phyloP scores from a whole-genome alignment of 2,888 invertebrate genomes.

The Hyalella azteca region DNA sequence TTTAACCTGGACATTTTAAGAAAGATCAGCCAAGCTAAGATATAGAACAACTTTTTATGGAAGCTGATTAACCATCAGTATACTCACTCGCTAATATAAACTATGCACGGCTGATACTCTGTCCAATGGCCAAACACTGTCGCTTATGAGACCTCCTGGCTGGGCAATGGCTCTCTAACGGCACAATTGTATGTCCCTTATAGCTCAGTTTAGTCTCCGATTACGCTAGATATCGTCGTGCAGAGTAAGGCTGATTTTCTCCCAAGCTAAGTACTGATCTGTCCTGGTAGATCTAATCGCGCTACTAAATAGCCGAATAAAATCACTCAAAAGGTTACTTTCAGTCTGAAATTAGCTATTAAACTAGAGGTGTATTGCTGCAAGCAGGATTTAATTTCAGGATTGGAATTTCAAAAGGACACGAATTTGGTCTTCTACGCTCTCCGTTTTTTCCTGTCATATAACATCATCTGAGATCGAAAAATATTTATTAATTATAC shows the following conservation, averaged over 20 bases:
- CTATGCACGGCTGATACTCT: not conserved
- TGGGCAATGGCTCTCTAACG: conserved; percentile 22
- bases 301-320: not conserved
- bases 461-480: not conserved
- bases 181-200: conserved; percentile 22
- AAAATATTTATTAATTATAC: conserved; percentile 17
- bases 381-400: conserved; percentile 6
- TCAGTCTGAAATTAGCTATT: conserved; percentile 29
- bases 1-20: too few species aligned
- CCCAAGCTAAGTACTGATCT: conserved; percentile 26
- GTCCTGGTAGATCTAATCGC: conserved; percentile 32
- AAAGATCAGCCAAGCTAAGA: too few species aligned
- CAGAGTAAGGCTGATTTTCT: conserved; percentile 30
- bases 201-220: conserved; percentile 29
- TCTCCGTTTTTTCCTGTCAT: not conserved
- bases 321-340: conserved; percentile 33
- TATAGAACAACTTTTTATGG: too few species aligned
- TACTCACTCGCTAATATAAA: not conserved
- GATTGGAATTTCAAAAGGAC: conserved; percentile 18
- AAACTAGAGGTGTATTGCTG: conserved; percentile 10
- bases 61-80: too few species aligned
- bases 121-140: conserved; percentile 24
- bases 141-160: conserved; percentile 14
- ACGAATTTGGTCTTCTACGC: not conserved
- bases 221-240: conserved; percentile 25